phyloP scores from a whole-genome alignment of 2,888 invertebrate species.

The Leucania comma region DNA sequence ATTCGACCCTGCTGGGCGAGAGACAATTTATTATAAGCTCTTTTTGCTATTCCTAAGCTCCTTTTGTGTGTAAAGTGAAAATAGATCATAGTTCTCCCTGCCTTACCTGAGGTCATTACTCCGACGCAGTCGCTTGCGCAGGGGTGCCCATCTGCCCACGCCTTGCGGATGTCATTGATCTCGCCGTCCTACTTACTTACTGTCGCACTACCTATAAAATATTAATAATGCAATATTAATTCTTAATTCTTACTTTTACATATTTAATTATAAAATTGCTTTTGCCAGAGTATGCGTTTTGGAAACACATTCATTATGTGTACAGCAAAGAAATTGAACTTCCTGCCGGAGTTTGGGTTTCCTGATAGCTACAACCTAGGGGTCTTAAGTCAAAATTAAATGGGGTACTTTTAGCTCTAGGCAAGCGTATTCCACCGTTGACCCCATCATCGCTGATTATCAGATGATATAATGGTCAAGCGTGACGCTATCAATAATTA shows the following conservation, averaged over 20 bases:
- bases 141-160: background rate
- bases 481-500: no score
- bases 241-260: no score
- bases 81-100: constrained; percentile 1
- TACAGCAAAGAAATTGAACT: no score
- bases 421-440: no score
- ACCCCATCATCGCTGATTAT: no score
- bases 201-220: background rate
- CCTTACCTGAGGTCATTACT: constrained; percentile 1
- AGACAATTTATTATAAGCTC: background rate
- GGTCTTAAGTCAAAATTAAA: no score
- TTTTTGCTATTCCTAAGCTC: background rate
- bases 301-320: no score
- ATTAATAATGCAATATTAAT: background rate
- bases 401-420: no score
- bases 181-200: background rate
- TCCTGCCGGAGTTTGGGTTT: no score
- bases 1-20: no score
- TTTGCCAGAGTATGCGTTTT: background rate
- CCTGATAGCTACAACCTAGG: no score
- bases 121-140: constrained; percentile 2
- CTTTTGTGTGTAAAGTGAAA: background rate
- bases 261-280: background rate
- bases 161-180: background rate
- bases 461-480: no score